phyloP scores from a whole-genome alignment of 2,113 vertebrate genomes.

The Urocolius indicus region DNA sequence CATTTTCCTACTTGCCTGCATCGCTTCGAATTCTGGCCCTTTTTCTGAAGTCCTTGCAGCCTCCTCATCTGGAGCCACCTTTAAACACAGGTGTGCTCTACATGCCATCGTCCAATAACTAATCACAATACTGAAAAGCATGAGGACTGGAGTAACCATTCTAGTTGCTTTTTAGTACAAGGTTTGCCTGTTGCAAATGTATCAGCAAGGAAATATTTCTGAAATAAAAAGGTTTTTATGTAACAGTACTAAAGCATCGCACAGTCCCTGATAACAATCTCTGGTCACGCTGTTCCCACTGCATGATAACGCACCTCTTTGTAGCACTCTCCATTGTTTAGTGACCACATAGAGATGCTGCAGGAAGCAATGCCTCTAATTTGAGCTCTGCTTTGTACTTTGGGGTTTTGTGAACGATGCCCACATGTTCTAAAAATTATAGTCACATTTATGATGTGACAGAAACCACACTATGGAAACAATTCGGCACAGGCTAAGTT shows the following conservation, averaged over 20 bases:
- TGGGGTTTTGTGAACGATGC: constrained; percentile 41
- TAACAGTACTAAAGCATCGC: constrained; percentile 30
- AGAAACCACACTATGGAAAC: constrained; percentile 71
- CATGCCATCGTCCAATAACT: not conserved
- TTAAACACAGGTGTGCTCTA: not conserved
- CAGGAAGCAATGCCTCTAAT: constrained; percentile 79
- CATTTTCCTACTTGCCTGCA: not conserved
- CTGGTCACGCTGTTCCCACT: constrained; percentile 56
- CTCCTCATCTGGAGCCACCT: not conserved
- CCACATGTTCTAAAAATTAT: constrained; percentile 40
- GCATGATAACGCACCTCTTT: constrained; percentile 47
- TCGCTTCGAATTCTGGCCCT: not conserved
- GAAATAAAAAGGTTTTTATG: not conserved
- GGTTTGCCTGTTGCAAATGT: not conserved
- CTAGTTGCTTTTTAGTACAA: not conserved
- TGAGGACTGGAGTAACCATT: not conserved
- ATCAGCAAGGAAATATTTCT: not conserved
- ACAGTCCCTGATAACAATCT: constrained; percentile 73
- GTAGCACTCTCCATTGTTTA: constrained; percentile 72
- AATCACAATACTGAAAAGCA: not conserved
- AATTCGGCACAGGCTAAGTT: not conserved
- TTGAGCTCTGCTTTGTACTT: constrained; percentile 65
- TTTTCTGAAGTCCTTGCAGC: not conserved
- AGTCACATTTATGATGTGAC: not conserved
- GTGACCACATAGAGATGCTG: constrained; percentile 75